A percentile compares a stretch with the other conserved stretches of the same genome.
These are phyloP conservation scores for Bruchidius siliquastri DNA, from an alignment of 2,888 invertebrate species.

Conservation along the genomic window DNA sequence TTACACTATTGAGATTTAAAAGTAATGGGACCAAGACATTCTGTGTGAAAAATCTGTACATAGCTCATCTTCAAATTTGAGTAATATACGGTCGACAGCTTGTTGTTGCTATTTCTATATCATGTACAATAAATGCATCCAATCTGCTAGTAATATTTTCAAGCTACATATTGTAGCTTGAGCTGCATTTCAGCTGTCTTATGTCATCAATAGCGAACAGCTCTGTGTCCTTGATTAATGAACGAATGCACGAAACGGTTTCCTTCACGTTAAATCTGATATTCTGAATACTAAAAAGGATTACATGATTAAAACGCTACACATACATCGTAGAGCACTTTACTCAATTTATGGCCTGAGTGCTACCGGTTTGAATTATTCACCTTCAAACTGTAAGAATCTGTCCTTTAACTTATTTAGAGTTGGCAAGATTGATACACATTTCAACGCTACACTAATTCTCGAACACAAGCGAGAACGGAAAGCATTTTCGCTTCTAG, in stretches of 20 bases:
- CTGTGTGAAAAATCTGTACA: too few species aligned
- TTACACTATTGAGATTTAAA: too few species aligned
- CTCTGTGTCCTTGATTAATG: background rate
- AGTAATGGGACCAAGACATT: too few species aligned
- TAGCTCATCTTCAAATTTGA: too few species aligned
- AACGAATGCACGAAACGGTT: background rate
- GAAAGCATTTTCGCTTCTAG: background rate
- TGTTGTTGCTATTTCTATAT: too few species aligned
- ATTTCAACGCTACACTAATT: background rate
- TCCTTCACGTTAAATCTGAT: background rate
- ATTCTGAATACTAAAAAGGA: background rate
- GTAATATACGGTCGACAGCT: too few species aligned
- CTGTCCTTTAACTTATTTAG: background rate
- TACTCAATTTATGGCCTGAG: background rate
- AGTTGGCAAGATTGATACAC: background rate
- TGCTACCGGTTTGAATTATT: background rate
- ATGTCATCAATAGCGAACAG: background rate
- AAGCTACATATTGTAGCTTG: too few species aligned
- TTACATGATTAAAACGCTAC: background rate
- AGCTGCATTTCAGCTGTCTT: background rate
- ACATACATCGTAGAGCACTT: background rate
- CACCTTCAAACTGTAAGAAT: background rate
- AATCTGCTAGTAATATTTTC: too few species aligned
- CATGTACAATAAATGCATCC: too few species aligned
- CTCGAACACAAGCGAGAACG: background rate